phyloP scores from a whole-genome alignment of 2,888 invertebrate species.

The Phyllotreta cruciferae region DNA sequence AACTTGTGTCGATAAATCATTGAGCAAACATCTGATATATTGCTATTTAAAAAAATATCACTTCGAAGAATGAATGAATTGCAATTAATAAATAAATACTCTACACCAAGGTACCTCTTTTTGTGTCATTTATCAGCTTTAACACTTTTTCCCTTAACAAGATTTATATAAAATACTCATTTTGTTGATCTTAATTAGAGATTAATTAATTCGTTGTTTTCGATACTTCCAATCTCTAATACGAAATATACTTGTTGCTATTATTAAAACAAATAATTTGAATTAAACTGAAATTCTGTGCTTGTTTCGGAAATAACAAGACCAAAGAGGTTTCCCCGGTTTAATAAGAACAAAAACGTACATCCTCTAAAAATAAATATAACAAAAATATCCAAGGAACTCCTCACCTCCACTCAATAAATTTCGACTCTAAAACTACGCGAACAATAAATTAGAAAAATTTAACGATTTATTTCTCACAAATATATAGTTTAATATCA shows the following conservation, averaged over 20 bases:
- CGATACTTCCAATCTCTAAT: neutral
- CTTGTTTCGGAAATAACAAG: neutral
- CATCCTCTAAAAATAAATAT: conserved; percentile 12
- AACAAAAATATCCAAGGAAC: conserved; percentile 42
- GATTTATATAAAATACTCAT: too few relatives aligned
- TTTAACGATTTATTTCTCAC: conserved; percentile 24
- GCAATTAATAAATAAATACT: neutral
- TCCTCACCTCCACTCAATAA: conserved; percentile 42
- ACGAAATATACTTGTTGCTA: too few relatives aligned
- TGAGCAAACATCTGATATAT: conserved; percentile 35
- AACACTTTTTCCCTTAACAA: too few relatives aligned
- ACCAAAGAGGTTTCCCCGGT: conserved; percentile 20
- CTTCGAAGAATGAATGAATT: neutral
- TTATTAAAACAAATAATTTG: neutral
- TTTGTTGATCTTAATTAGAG: too few relatives aligned
- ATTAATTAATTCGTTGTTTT: neutral
- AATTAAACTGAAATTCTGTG: neutral
- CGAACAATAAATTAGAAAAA: conserved; percentile 38
- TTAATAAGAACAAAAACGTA: neutral
- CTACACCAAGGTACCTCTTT: neutral
- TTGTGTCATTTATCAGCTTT: neutral
- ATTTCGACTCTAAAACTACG: conserved; percentile 44
- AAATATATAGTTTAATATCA: conserved; percentile 29
- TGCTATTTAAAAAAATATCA: conserved; percentile 19
- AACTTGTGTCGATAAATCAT: conserved; percentile 36